Percentiles rank a stretch among this genome's conserved stretches.
Evolutionary conservation across 2,888 invertebrate species (phyloP).

Genomic region (Polydrusus pterygomalis): DNA sequence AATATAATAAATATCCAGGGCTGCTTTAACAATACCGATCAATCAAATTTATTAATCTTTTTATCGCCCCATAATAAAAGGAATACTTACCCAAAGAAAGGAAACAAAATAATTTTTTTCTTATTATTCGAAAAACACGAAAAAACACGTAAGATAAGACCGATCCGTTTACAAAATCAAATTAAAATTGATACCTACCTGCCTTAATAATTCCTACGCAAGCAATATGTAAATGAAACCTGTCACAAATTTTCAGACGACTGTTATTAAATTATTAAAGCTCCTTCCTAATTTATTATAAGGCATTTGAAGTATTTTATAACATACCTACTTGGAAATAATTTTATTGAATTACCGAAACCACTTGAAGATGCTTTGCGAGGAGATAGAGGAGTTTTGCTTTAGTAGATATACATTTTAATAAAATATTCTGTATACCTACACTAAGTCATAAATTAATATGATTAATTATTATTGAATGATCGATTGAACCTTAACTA

Average conservation of each 20-base stretch:
- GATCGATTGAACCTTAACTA: too few species aligned
- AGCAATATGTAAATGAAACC: slow-evolving; percentile 2
- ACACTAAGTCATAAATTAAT: too few species aligned
- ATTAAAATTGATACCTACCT: slow-evolving; percentile 9
- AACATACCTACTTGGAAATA: too few species aligned
- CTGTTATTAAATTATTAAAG: neutral
- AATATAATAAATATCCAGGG: too few species aligned
- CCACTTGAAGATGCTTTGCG: too few species aligned
- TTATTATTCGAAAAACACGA: neutral
- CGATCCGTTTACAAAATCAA: neutral
- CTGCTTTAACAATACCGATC: too few species aligned
- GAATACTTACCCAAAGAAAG: neutral
- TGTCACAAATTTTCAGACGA: slow-evolving; percentile 1
- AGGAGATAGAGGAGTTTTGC: too few species aligned
- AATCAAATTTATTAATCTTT: neutral
- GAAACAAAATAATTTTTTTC: neutral
- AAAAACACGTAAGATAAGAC: neutral
- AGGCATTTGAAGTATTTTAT: neutral
- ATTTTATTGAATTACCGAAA: too few species aligned
- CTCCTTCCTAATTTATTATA: neutral
- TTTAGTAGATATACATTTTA: too few species aligned
- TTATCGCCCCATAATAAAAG: neutral
- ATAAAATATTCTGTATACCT: too few species aligned
- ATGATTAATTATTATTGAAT: too few species aligned
- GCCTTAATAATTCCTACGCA: neutral